These are phyloP conservation scores for Kradibia gibbosae DNA, from an alignment of 1,140 invertebrate genomes.

Conservation along the genomic window DNA sequence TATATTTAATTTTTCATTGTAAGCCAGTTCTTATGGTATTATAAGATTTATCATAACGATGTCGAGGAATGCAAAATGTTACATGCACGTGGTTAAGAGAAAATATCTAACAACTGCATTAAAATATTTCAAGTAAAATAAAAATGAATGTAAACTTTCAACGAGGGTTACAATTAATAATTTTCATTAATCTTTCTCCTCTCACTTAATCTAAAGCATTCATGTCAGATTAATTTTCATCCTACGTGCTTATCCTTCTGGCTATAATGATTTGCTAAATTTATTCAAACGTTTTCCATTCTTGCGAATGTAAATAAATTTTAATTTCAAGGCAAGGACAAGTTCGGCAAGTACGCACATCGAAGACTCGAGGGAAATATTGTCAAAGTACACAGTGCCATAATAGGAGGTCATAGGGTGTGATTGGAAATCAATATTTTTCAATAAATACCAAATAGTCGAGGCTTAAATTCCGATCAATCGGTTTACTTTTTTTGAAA, in stretches of 20 bases:
- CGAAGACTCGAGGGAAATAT: background rate
- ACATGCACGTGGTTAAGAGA: background rate
- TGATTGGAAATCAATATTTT: too few relatives aligned
- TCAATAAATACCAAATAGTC: too few relatives aligned
- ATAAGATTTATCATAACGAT: background rate
- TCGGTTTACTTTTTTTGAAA: too few relatives aligned
- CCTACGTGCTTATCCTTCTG: background rate
- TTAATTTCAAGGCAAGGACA: background rate
- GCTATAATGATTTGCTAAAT: background rate
- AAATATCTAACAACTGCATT: background rate
- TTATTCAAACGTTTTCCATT: background rate
- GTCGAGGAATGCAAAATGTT: background rate
- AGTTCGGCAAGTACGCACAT: background rate
- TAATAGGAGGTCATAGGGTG: background rate
- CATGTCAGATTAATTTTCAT: background rate
- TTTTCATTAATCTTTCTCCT: background rate
- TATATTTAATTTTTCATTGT: slow-evolving; percentile 19
- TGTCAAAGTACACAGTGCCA: background rate
- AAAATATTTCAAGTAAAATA: background rate
- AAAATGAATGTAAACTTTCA: background rate
- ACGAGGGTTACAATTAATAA: background rate
- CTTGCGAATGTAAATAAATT: background rate
- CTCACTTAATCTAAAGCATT: background rate
- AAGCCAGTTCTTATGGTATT: background rate
- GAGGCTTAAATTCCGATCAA: too few relatives aligned